Conservation (phyloP, 2,888 invertebrate species). For the Thalpophila matura region DNA sequence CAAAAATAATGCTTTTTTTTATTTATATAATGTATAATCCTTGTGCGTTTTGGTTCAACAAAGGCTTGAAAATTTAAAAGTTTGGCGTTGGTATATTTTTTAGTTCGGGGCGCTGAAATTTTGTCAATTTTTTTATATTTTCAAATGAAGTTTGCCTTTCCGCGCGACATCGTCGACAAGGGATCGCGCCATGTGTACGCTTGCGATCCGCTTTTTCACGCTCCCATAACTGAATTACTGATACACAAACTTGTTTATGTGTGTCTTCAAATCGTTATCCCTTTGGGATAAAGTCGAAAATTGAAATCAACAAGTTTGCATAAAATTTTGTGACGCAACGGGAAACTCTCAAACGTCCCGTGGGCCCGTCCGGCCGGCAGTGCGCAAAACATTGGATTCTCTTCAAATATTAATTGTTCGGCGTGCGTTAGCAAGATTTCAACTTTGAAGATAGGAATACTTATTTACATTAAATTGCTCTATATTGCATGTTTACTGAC, state of each 20-base stretch:
- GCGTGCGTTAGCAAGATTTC: constrained; percentile 48
- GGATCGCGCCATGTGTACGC: constrained; percentile 70
- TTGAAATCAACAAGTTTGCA: constrained; percentile 11
- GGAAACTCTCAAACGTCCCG: constrained; percentile 64
- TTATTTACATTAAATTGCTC: neutral
- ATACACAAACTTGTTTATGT: constrained; percentile 56
- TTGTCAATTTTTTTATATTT: constrained; percentile 55
- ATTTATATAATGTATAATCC: neutral
- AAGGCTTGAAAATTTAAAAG: constrained; percentile 16
- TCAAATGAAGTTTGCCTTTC: constrained; percentile 70
- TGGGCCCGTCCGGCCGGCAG: constrained; percentile 60
- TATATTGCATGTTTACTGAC: neutral
- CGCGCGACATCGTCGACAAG: constrained; percentile 72
- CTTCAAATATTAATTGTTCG: constrained; percentile 68
- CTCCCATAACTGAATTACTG: constrained; percentile 73
- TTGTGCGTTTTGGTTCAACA: neutral
- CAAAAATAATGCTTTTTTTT: constrained; percentile 3
- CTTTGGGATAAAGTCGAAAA: constrained; percentile 53
- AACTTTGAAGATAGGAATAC: constrained; percentile 15
- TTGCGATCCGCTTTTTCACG: constrained; percentile 74
- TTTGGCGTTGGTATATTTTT: constrained; percentile 25
- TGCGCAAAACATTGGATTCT: constrained; percentile 66
- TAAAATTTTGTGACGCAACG: constrained; percentile 37
- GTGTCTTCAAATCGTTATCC: constrained; percentile 15
- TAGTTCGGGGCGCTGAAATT: constrained; percentile 15